These are phyloP conservation scores for Rhea pennata DNA, from an alignment of 2,113 vertebrate genomes.

Conservation along the genomic window DNA sequence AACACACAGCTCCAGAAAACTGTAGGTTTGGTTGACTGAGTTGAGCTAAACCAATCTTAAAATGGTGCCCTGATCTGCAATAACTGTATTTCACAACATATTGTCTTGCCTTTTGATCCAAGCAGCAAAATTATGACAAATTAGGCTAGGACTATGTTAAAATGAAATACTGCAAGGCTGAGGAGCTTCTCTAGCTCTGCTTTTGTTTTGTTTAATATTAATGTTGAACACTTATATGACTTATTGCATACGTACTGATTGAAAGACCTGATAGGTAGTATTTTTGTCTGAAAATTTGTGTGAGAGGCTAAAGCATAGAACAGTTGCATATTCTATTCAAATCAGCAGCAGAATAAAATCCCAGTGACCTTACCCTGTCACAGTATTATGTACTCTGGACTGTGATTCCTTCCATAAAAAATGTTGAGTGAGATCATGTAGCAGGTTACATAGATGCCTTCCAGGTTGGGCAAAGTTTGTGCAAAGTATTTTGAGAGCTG, in stretches of 20 bases:
- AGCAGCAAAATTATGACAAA: neutral
- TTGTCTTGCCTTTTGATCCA: neutral
- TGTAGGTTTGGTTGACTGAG: neutral
- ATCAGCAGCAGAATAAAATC: neutral
- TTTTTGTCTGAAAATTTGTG: neutral
- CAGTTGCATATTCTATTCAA: neutral
- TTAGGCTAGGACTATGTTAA: neutral
- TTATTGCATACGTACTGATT: neutral
- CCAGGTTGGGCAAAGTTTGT: neutral
- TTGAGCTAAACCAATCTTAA: neutral
- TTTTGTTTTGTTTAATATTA: neutral
- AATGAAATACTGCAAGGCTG: neutral
- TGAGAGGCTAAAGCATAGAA: neutral
- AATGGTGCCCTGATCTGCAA: neutral
- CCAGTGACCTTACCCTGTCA: fast-evolving
- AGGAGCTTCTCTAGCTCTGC: neutral
- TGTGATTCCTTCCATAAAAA: neutral
- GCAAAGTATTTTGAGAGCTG: neutral
- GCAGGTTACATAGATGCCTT: neutral
- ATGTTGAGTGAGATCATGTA: neutral
- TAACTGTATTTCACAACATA: neutral
- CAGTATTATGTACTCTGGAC: fast-evolving
- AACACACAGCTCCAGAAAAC: neutral
- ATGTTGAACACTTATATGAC: neutral
- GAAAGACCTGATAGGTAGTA: neutral